Base-by-base conservation (phyloP, 2,888 invertebrate species). In the Unio delphinus region DNA sequence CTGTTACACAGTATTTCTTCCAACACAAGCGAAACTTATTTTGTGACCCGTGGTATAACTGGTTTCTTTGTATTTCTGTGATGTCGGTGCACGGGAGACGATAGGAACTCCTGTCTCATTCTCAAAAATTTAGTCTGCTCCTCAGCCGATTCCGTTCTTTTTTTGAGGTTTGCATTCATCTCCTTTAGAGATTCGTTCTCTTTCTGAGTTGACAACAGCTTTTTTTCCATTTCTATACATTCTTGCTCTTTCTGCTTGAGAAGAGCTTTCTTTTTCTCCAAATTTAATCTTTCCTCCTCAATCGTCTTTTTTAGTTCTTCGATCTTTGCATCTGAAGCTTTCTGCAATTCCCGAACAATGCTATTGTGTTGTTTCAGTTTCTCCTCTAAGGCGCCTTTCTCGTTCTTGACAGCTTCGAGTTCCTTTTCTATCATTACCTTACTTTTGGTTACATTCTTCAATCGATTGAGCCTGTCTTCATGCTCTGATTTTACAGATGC, bases 401-500 rank as follows among this genome's bases (percentile, higher is more conserved):
- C 75, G n/a, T 69, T 73, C 20, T 72, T 75, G 1, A 74, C 45
- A 28, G 65, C 61, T 34, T 65, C 60, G 11, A 59, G 11, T 11
- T 58, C 26, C n/a, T 54, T 55, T n/a, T 68, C 68, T 23, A 63
- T 6, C n/a, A 62, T 54, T 4, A 68, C 45, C 54, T 68, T 68
- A 15, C 64, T 59, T 45, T 68, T 68, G 54, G 58, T 68, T 6
- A 72, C 65, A 30, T 55, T 55, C 59, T 75, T 76, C 30, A 79
- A 55, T 45, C 79, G 61, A 17, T 56, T 63, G 3, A 75, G 68
- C 20, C 79, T 58, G n/a, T 76, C 79, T 58, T 76, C 79, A 61
- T 79, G 79, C 45, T 79, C 76, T 8, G 65, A 70, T 61, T 79
- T 79, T n/a, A 79, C 55, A 23, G 65, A 68, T 59, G 74, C 76